Conservation (phyloP, 2,113 vertebrate species). For the Ramphastos sulfuratus region DNA sequence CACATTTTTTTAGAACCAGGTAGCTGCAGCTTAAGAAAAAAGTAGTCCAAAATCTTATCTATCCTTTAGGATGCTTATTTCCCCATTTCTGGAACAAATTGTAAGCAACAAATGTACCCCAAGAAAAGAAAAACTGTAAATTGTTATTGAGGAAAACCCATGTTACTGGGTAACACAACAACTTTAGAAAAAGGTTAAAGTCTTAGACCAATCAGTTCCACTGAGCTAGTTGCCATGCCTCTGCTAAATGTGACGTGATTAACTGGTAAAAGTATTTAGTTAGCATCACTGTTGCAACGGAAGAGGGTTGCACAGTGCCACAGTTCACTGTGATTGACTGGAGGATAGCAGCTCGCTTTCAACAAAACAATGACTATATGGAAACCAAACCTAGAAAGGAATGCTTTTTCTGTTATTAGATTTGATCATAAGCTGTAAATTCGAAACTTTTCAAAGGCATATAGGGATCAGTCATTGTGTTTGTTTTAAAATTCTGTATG, state of each 20-base stretch:
- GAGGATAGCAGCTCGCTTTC: not conserved
- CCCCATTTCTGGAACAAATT: not conserved
- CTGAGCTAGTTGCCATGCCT: not conserved
- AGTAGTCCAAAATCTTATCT: not conserved
- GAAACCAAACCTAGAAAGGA: not conserved
- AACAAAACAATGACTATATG: not conserved
- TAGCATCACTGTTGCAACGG: not conserved
- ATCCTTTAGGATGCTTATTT: not conserved
- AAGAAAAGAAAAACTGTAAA: not conserved
- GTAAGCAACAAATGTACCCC: not conserved
- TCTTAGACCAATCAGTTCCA: not conserved
- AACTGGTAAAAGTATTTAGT: not conserved
- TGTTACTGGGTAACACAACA: not conserved
- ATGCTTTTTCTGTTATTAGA: not conserved
- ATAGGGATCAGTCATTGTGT: not conserved
- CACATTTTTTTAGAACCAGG: rapidly evolving
- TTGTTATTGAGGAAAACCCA: not conserved
- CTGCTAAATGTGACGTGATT: not conserved
- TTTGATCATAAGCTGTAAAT: not conserved
- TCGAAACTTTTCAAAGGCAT: not conserved
- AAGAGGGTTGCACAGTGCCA: not conserved
- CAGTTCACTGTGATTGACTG: not conserved
- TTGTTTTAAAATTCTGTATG: not conserved
- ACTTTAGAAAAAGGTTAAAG: not conserved
- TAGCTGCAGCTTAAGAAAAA: not conserved